phyloP scores from a whole-genome alignment of 2,888 invertebrate species.

The Melipona bicolor region DNA sequence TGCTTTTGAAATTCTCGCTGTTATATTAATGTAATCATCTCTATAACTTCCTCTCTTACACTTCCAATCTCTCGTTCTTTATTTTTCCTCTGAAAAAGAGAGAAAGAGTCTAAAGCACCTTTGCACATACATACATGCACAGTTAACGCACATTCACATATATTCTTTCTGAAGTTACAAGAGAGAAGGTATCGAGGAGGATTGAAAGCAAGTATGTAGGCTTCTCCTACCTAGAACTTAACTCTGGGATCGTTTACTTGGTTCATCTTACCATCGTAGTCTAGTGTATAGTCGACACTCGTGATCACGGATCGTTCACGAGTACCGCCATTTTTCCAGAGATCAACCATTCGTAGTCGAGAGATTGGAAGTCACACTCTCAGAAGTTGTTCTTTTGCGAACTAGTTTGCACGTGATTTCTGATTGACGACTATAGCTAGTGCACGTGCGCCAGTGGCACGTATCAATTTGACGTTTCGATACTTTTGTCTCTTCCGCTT shows the following conservation, averaged over 20 bases:
- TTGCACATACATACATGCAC: neutral
- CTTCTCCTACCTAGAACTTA: conserved; percentile 59
- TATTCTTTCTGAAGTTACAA: conserved; percentile 30
- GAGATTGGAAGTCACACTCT: conserved; percentile 17
- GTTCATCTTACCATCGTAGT: conserved; percentile 55
- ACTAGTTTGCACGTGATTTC: conserved; percentile 44
- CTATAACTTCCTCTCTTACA: conserved; percentile 61
- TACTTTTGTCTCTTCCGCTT: neutral
- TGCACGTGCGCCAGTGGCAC: conserved; percentile 47
- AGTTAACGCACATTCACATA: neutral
- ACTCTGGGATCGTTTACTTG: conserved; percentile 43
- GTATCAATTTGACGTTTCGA: conserved; percentile 13
- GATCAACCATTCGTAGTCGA: conserved; percentile 25
- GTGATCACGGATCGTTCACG: conserved; percentile 57
- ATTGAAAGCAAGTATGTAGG: conserved; percentile 44
- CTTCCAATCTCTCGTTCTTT: conserved; percentile 23
- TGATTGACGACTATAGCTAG: conserved; percentile 12
- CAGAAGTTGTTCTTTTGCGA: conserved; percentile 26
- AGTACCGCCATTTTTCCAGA: conserved; percentile 51
- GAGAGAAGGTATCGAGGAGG: conserved; percentile 57
- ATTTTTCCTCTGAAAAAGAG: conserved; percentile 7
- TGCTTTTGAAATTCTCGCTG: conserved; percentile 10
- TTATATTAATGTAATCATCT: conserved; percentile 37
- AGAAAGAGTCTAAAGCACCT: conserved; percentile 16
- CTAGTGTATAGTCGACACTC: conserved; percentile 58